Conservation (phyloP, 2,797 vertebrate genomes). For the Garrulus glandarius region DNA sequence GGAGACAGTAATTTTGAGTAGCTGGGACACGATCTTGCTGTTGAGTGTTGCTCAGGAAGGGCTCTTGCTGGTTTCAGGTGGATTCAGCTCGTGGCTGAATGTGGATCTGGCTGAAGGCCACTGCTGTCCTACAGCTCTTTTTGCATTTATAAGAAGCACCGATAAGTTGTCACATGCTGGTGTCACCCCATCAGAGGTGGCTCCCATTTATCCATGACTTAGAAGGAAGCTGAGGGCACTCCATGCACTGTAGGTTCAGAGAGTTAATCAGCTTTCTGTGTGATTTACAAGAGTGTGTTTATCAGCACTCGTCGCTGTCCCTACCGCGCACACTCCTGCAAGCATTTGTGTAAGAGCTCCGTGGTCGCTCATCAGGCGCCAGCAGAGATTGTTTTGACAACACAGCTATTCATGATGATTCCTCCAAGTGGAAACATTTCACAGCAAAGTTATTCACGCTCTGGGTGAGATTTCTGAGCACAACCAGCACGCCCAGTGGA, state of each 20-base stretch:
- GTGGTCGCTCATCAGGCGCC: accelerated
- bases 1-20: background rate
- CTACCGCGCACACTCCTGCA: accelerated
- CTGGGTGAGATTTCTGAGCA: background rate
- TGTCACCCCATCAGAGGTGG: accelerated
- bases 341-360: background rate
- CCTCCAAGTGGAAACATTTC: background rate
- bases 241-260: background rate
- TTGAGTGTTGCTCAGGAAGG: background rate
- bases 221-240: background rate
- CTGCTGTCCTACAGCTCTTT: background rate
- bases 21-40: background rate
- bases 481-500: accelerated
- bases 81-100: background rate
- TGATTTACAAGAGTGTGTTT: background rate
- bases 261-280: background rate
- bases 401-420: background rate
- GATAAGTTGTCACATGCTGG: accelerated
- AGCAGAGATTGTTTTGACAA: slow-evolving; percentile 32
- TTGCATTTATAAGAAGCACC: background rate
- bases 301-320: background rate
- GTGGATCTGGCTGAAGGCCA: background rate
- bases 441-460: background rate
- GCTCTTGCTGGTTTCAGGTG: background rate
- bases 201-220: background rate